Evolutionary conservation across 2,113 vertebrate genomes (phyloP).

Genomic region (Sinocyclocheilus maitianheensis): DNA sequence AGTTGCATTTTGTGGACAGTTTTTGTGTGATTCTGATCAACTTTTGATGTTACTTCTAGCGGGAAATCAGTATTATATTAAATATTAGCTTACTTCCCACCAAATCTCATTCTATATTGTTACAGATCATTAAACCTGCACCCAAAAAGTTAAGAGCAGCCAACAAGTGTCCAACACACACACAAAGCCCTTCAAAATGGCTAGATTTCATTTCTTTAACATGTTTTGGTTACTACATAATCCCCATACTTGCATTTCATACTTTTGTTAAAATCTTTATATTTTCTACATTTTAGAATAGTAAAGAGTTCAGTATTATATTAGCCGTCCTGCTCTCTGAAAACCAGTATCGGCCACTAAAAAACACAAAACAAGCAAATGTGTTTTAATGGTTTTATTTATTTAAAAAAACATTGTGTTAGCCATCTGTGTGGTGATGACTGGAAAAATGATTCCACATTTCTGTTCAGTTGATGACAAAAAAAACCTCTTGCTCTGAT

Average conservation of each 20-base stretch:
- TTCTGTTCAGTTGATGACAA: neutral
- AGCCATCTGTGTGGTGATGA: neutral
- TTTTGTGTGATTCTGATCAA: no score
- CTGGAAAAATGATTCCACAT: neutral
- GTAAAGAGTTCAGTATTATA: neutral
- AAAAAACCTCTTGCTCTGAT: neutral
- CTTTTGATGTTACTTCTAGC: no score
- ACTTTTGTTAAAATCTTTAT: neutral
- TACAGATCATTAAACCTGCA: no score
- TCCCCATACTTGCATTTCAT: neutral
- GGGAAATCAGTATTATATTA: no score
- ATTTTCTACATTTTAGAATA: neutral
- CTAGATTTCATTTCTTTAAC: neutral
- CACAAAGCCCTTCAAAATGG: neutral
- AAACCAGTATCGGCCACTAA: neutral
- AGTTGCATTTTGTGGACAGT: no score
- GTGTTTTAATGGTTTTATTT: neutral
- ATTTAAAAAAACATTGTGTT: neutral
- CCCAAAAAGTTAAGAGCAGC: no score
- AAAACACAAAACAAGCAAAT: neutral
- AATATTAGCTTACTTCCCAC: no score
- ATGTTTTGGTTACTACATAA: neutral
- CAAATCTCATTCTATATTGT: no score
- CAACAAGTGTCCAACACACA: no score
- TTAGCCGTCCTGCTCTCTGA: neutral